Evolutionary conservation across 2,888 invertebrate species (phyloP).

Genomic region (Andrena dorsata): DNA sequence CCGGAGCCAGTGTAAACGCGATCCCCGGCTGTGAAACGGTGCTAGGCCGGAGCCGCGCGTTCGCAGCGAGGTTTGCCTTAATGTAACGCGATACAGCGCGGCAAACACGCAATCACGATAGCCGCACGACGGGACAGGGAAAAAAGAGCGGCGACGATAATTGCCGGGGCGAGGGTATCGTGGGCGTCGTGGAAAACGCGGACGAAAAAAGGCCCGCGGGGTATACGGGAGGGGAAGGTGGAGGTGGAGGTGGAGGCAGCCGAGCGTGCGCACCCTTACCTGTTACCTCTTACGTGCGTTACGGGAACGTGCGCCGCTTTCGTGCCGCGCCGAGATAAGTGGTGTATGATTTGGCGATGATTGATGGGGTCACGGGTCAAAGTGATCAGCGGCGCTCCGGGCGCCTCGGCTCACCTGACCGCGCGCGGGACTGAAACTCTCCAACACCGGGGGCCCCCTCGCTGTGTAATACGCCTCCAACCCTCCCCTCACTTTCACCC

Average conservation of each 20-base stretch:
- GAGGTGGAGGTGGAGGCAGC: constrained; percentile 42
- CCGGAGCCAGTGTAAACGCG: constrained; percentile 5
- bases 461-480: constrained; percentile 69
- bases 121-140: constrained; percentile 9
- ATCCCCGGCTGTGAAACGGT: not conserved
- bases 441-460: constrained; percentile 67
- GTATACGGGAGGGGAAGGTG: not conserved
- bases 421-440: constrained; percentile 54
- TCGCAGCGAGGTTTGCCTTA: constrained; percentile 8
- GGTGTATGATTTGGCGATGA: constrained; percentile 84
- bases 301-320: constrained; percentile 81
- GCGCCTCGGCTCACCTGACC: constrained; percentile 82
- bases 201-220: constrained; percentile 24
- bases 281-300: constrained; percentile 77
- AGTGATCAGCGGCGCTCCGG: constrained; percentile 84
- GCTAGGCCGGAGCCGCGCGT: constrained; percentile 11
- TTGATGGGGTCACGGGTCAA: constrained; percentile 83
- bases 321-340: constrained; percentile 80
- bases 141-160: constrained; percentile 28
- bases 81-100: constrained; percentile 43
- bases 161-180: constrained; percentile 47
- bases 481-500: constrained; percentile 31
- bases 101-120: constrained; percentile 46
- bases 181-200: constrained; percentile 52
- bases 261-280: constrained; percentile 61